These are phyloP conservation scores for Aphodius sticticus DNA, from an alignment of 2,888 invertebrate genomes.

Conservation along the genomic window DNA sequence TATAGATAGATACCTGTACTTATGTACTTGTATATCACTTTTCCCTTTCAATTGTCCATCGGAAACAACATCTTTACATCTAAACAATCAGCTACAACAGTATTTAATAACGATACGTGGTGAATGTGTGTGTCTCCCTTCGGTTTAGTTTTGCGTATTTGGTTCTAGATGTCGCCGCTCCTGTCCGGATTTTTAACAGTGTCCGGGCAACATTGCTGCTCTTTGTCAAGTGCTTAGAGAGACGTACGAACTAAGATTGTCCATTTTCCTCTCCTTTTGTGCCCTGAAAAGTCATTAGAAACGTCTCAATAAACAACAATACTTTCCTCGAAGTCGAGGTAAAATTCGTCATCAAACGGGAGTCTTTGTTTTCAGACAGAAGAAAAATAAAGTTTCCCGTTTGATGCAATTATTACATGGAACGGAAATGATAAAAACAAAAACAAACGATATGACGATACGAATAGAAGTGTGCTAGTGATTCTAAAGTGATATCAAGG, in stretches of 20 bases:
- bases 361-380: too few species aligned
- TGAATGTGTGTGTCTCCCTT: conserved; percentile 20
- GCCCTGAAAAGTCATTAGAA: conserved; percentile 64
- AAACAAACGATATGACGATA: not conserved
- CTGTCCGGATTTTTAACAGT: conserved; percentile 49
- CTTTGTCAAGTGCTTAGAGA: conserved; percentile 76
- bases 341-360: too few species aligned
- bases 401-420: not conserved
- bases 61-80: conserved; percentile 39
- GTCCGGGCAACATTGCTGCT: conserved; percentile 60
- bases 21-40: conserved; percentile 43
- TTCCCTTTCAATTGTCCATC: conserved; percentile 54
- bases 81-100: conserved; percentile 57
- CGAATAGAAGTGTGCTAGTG: not conserved
- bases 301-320: not conserved
- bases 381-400: not conserved
- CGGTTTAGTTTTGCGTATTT: conserved; percentile 27
- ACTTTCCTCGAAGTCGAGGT: not conserved
- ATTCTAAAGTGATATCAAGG: not conserved
- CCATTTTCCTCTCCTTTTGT: conserved; percentile 89
- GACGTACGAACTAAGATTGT: conserved; percentile 84
- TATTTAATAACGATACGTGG: conserved; percentile 50
- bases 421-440: not conserved
- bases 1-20: conserved; percentile 52
- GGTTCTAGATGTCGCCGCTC: conserved; percentile 20